These are phyloP conservation scores for Oreotrochilus melanogaster DNA, from an alignment of 2,113 vertebrate genomes.

Conservation along the genomic window DNA sequence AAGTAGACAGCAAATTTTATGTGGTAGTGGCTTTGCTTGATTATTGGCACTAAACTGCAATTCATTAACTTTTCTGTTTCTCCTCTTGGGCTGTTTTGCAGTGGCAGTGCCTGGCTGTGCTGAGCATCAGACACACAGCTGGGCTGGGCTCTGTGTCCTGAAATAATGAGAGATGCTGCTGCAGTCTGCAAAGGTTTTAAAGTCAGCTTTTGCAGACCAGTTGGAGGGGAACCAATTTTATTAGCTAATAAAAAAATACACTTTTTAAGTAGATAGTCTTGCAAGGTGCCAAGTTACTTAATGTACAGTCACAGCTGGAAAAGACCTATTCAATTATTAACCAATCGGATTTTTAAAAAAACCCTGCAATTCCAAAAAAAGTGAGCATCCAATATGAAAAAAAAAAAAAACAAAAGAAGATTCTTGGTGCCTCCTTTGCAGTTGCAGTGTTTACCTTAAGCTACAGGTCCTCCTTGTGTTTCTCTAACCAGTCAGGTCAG, in stretches of 20 bases:
- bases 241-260: neutral
- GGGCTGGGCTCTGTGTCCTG: neutral
- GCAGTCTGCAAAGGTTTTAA: rapidly evolving
- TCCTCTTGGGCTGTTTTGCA: neutral
- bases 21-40: neutral
- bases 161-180: rapidly evolving
- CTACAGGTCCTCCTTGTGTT: neutral
- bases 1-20: neutral
- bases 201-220: neutral
- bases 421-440: neutral
- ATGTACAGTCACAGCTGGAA: neutral
- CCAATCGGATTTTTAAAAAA: neutral
- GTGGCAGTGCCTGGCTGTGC: neutral
- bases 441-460: neutral
- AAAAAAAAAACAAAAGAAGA: neutral
- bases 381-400: neutral
- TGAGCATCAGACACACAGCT: rapidly evolving
- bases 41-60: neutral
- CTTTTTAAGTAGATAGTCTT: neutral
- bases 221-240: neutral
- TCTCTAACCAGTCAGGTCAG: neutral
- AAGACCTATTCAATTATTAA: neutral
- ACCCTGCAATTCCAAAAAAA: neutral
- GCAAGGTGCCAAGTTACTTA: neutral
- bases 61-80: rapidly evolving